Evolutionary conservation across 1,140 invertebrate genomes (phyloP).

Genomic region (Arctopsyche grandis): DNA sequence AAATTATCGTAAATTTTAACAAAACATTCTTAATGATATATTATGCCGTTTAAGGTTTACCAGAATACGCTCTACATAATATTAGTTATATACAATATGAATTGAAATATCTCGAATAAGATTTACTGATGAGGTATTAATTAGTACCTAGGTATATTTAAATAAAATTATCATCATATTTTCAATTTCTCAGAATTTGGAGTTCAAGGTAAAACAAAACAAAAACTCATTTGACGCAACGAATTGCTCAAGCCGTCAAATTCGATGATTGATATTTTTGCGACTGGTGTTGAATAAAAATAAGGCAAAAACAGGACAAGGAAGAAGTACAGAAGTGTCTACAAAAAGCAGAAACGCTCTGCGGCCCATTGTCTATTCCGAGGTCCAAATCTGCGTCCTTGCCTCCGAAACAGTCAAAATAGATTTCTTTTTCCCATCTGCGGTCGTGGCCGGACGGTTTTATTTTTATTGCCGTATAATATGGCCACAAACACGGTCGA

Average conservation of each 20-base stretch:
- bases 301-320: neutral
- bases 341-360: conserved; percentile 3
- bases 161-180: neutral
- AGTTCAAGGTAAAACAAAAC: neutral
- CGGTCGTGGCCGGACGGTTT: conserved; percentile 3
- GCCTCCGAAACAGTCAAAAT: neutral
- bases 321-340: neutral
- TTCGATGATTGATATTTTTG: conserved; percentile 23
- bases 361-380: neutral
- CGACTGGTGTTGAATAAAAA: neutral
- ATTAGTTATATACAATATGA: too few relatives aligned
- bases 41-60: too few relatives aligned
- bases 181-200: neutral
- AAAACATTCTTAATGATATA: too few relatives aligned
- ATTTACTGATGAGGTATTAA: too few relatives aligned
- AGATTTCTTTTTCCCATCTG: conserved; percentile 23
- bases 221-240: conserved; percentile 6
- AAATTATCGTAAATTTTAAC: neutral
- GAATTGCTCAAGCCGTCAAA: neutral
- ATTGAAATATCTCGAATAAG: too few relatives aligned
- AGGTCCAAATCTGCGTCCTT: conserved; percentile 1
- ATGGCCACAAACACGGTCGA: conserved; percentile 30
- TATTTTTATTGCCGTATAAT: conserved; percentile 26
- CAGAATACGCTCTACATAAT: too few relatives aligned
- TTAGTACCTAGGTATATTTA: too few relatives aligned